Base-by-base conservation (phyloP, 2,888 invertebrate species). In the Mesochorus sp. region DNA sequence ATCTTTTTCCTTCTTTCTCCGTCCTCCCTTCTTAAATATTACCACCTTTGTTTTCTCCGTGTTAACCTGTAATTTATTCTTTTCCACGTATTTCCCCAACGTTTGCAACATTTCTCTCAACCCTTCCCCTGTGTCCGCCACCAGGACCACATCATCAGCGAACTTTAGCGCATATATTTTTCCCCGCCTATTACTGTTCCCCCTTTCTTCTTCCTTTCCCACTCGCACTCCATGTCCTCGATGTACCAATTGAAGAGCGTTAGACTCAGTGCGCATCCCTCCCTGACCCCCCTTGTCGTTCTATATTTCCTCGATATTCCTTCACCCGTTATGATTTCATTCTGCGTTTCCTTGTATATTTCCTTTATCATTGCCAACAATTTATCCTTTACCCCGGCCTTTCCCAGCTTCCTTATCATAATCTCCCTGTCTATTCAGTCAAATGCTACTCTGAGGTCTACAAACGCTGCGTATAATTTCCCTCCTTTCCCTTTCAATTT, bases 221-320 rank as follows among this genome's bases (percentile, higher is more conserved):
- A 76, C 1, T 62, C 49, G 0, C 80, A 70, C n/a, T 76, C 71
- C 0, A 82, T 42, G 17, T 80, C 81, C 31, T 79, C 79, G 4
- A 79, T 24, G 26, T 72, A 72, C 6, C 81, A n/a, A 10, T 70
- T 61, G 53, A 83, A 82, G 6, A 76, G 47, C 0, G 59, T 42
- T 0, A 76, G 76, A 55, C 80, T 80, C 8, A 82, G 34, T 1
- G 76, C 59, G 31, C 82, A 79, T 3, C 81, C 82, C 24, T 81
- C 73, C 34, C 79, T 75, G 1, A 81, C 67, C 6, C 83, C 80
- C 17, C 31, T 47, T 6, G 6, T 37, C 10, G 74, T 76, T 26
- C 37, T 24, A 39, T 81, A 81, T 8, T 44, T 51, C 44, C 66
- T 59, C 5, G 81, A 47, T 2, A 81, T 19, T n/a, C 78, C 80